Percentiles rank a stretch among this genome's conserved stretches.
phyloP scores from a whole-genome alignment of 1,140 invertebrate species.

The Metopolophium dirhodum region DNA sequence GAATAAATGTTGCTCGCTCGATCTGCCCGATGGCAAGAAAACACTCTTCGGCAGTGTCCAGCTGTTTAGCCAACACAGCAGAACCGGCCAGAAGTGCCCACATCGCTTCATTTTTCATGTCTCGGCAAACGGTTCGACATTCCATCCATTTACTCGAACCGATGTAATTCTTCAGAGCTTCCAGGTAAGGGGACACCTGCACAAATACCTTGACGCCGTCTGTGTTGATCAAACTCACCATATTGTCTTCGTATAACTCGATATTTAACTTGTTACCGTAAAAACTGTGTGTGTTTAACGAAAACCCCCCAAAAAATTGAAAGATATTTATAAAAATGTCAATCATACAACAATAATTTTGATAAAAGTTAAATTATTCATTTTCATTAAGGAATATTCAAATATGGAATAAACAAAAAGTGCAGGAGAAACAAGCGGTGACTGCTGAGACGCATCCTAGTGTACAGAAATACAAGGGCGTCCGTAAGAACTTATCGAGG shows the following conservation, averaged over 20 bases:
- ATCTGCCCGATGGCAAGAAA: slow-evolving; percentile 90
- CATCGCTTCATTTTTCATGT: slow-evolving; percentile 77
- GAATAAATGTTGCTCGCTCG: slow-evolving; percentile 91
- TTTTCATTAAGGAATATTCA: not conserved
- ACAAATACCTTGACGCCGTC: slow-evolving; percentile 74
- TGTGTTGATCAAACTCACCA: slow-evolving; percentile 65
- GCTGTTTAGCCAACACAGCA: slow-evolving; percentile 78
- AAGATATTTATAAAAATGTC: too few relatives aligned
- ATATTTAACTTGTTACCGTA: slow-evolving; percentile 39
- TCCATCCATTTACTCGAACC: slow-evolving; percentile 79
- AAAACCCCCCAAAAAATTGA: not conserved
- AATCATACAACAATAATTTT: not conserved
- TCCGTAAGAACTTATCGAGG: too few relatives aligned
- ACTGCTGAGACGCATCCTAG: not conserved
- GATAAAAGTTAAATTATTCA: not conserved
- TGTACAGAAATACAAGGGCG: not conserved
- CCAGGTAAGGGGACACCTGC: slow-evolving; percentile 73
- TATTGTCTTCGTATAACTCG: slow-evolving; percentile 33
- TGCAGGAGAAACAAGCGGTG: not conserved
- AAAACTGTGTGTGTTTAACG: not conserved
- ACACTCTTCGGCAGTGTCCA: slow-evolving; percentile 87
- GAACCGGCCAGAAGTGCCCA: slow-evolving; percentile 92
- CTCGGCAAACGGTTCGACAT: slow-evolving; percentile 77
- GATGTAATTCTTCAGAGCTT: slow-evolving; percentile 77
- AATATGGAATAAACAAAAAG: not conserved